Evolutionary conservation across 2,797 vertebrate species (phyloP).

Genomic region (Psittacula derbiana): DNA sequence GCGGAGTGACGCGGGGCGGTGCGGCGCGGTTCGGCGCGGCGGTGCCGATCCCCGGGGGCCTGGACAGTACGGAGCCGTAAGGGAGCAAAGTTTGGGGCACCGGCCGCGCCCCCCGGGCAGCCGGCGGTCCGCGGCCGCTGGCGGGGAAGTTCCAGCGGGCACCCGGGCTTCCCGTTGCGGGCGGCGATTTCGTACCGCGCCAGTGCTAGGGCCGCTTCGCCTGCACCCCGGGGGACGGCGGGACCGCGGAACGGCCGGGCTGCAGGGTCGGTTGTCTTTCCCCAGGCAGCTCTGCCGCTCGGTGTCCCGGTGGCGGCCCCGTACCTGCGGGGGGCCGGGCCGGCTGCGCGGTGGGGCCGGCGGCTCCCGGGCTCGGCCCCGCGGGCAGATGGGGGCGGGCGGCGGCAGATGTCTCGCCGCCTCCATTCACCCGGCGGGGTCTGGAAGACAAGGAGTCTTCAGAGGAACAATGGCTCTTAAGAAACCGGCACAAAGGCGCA

Average conservation of each 20-base stretch:
- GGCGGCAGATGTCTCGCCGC: slow-evolving; percentile 88
- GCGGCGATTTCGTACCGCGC: not conserved
- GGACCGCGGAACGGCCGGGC: not conserved
- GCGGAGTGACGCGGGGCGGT: no score
- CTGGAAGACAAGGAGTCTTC: slow-evolving; percentile 75
- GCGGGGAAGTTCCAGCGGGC: not conserved
- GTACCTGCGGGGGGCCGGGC: not conserved
- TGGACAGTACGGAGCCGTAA: not conserved
- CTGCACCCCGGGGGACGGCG: not conserved
- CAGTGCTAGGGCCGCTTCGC: not conserved
- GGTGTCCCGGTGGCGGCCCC: not conserved
- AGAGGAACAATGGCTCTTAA: slow-evolving; percentile 75
- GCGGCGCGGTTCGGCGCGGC: not conserved
- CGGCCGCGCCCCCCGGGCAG: not conserved
- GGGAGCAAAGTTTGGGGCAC: not conserved
- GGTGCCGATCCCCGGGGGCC: not conserved
- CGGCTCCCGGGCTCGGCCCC: not conserved
- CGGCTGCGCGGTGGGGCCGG: not conserved
- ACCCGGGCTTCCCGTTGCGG: not conserved
- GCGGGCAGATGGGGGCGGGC: slow-evolving; percentile 79
- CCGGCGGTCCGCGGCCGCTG: not conserved
- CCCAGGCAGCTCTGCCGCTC: not conserved
- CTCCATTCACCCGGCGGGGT: slow-evolving; percentile 77
- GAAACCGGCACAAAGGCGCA: slow-evolving; percentile 74
- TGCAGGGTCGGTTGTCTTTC: not conserved